These are phyloP conservation scores for Nemurella pictetii DNA, from an alignment of 2,888 invertebrate species.

Conservation along the genomic window DNA sequence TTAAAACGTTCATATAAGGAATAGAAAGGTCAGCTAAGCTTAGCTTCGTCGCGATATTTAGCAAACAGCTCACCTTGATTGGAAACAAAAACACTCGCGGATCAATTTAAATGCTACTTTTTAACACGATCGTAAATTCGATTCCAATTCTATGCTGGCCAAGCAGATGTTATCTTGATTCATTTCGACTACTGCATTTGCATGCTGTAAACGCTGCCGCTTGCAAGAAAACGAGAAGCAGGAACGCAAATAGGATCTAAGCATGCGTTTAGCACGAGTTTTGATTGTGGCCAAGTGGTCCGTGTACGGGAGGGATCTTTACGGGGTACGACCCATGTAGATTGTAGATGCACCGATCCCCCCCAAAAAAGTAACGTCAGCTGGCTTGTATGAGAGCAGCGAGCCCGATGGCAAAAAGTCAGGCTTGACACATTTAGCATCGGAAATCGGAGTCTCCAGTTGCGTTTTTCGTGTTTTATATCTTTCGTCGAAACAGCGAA, in stretches of 20 bases:
- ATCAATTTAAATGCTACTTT: not conserved
- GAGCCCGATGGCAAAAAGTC: not conserved
- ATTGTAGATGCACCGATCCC: too few species aligned
- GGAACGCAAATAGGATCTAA: not conserved
- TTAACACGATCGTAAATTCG: not conserved
- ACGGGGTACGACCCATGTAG: not conserved
- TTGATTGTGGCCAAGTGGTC: not conserved
- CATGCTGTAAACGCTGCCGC: not conserved
- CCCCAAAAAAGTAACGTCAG: not conserved
- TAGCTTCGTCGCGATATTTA: conserved; percentile 3
- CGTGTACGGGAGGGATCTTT: not conserved
- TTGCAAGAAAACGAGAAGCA: too few species aligned
- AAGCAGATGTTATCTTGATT: not conserved
- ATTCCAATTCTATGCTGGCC: not conserved
- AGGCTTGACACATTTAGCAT: not conserved
- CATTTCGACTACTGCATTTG: not conserved
- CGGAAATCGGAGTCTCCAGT: not conserved
- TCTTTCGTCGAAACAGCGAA: not conserved
- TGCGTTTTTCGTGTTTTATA: not conserved
- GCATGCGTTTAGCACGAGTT: not conserved
- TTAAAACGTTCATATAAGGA: conserved; percentile 37
- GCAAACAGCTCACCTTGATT: conserved; percentile 29
- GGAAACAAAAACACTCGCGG: not conserved
- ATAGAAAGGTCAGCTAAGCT: conserved; percentile 38
- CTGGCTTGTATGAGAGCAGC: not conserved